These are phyloP conservation scores for Gorsachius magnificus DNA, from an alignment of 2,797 vertebrate species.

Conservation along the genomic window DNA sequence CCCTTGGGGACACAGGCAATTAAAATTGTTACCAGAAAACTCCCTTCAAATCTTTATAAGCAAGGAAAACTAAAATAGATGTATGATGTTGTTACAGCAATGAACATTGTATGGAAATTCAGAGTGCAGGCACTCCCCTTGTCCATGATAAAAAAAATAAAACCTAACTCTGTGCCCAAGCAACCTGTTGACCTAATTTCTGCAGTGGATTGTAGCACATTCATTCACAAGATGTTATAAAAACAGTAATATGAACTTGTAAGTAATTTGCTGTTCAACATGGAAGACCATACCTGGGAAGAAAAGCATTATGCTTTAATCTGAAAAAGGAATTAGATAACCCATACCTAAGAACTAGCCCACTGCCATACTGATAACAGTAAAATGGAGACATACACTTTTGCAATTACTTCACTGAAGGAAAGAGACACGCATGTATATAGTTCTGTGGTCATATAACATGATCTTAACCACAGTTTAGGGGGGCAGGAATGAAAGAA, in stretches of 20 bases:
- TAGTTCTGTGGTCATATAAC: background rate
- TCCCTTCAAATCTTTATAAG: background rate
- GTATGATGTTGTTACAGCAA: background rate
- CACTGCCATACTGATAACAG: background rate
- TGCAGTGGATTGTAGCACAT: background rate
- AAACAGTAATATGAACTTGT: background rate
- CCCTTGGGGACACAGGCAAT: background rate
- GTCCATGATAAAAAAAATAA: background rate
- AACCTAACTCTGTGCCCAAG: background rate
- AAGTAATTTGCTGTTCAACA: background rate
- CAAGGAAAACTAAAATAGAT: background rate
- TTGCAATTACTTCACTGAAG: background rate
- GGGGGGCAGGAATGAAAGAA: background rate
- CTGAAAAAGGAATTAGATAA: background rate
- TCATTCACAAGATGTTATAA: background rate
- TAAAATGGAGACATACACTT: background rate
- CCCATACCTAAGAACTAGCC: background rate
- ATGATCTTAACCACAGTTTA: background rate
- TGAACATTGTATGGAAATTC: background rate
- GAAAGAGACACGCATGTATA: background rate
- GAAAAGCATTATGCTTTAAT: background rate
- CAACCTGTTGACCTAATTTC: background rate
- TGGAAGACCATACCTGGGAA: background rate
- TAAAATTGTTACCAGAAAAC: background rate
- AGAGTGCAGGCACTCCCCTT: background rate